Evolutionary conservation across 2,797 vertebrate species (phyloP).

Genomic region (Gallirallus australis): DNA sequence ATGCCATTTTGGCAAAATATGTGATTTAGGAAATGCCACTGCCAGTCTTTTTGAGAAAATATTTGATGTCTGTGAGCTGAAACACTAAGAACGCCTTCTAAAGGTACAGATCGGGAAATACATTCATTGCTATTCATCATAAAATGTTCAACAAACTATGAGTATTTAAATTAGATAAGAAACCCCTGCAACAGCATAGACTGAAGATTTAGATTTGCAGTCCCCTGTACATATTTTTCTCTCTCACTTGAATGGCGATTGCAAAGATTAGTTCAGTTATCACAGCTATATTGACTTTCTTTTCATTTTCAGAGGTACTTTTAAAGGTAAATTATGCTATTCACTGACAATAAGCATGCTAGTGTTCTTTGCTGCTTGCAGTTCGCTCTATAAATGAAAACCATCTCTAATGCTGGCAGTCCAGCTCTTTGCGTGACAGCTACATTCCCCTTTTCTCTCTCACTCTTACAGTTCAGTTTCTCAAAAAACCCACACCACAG

Average conservation of each 20-base stretch:
- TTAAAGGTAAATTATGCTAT: slow-evolving; percentile 13
- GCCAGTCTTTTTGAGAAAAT: neutral
- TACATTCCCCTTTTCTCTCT: slow-evolving; percentile 41
- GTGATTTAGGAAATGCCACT: neutral
- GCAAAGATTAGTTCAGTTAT: slow-evolving; percentile 8
- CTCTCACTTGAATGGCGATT: neutral
- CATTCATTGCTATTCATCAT: neutral
- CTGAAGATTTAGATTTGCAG: neutral
- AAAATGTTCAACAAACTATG: neutral
- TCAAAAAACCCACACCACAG: neutral
- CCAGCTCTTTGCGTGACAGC: slow-evolving; percentile 23
- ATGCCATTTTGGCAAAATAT: neutral
- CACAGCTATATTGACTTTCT: neutral
- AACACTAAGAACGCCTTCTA: neutral
- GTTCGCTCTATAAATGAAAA: slow-evolving; percentile 30
- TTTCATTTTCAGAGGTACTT: slow-evolving; percentile 7
- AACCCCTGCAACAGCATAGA: neutral
- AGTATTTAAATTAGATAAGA: neutral
- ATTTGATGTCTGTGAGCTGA: neutral
- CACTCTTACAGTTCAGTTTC: neutral
- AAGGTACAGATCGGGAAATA: neutral
- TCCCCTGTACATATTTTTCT: neutral
- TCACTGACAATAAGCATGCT: neutral
- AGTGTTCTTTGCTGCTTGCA: slow-evolving; percentile 18
- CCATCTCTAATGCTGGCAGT: neutral